These are phyloP conservation scores for Ptilorrhoa leucosticta DNA, from an alignment of 2,113 vertebrate genomes.

Conservation along the genomic window DNA sequence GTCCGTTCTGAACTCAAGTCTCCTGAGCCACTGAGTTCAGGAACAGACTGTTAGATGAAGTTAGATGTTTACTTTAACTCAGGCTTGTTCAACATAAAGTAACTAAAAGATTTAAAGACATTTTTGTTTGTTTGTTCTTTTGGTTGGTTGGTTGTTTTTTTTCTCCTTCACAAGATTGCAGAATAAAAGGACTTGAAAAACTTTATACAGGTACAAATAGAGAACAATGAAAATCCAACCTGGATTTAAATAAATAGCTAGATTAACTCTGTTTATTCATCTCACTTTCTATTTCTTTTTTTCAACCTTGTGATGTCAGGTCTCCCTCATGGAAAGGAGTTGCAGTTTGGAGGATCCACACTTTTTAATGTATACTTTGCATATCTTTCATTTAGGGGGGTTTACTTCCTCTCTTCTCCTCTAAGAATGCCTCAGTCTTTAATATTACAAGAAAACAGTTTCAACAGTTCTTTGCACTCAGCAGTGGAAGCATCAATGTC, in stretches of 20 bases:
- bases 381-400: neutral
- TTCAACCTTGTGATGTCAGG: neutral
- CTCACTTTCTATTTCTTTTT: neutral
- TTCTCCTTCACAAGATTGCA: fast-evolving
- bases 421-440: neutral
- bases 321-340: neutral
- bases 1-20: neutral
- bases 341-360: fast-evolving
- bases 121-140: neutral
- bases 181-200: neutral
- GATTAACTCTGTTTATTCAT: neutral
- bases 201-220: neutral
- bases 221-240: neutral
- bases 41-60: neutral
- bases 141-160: neutral
- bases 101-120: neutral
- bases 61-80: neutral
- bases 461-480: neutral
- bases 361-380: neutral
- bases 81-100: neutral
- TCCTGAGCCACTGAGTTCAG: neutral
- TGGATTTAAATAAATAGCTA: neutral
- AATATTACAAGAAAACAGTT: neutral
- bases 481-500: neutral
- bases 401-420: neutral